These are phyloP conservation scores for Catharus fuscescens DNA, from an alignment of 2,113 vertebrate genomes.

Conservation along the genomic window DNA sequence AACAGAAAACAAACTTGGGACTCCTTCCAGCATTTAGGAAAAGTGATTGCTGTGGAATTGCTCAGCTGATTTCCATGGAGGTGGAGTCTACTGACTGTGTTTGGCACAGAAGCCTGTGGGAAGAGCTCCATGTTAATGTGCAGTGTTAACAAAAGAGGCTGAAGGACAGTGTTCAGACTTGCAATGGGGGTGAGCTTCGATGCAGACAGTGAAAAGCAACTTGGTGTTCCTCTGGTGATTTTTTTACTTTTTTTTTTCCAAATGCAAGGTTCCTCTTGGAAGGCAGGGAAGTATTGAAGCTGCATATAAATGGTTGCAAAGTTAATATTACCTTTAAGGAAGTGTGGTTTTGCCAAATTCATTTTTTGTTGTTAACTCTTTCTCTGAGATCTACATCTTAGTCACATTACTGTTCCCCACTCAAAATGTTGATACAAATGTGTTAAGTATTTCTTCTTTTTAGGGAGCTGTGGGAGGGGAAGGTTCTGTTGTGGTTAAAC, in stretches of 20 bases:
- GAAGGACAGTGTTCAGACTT: neutral
- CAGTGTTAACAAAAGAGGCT: neutral
- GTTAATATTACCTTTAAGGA: neutral
- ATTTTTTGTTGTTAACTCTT: neutral
- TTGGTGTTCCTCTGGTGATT: neutral
- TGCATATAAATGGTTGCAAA: neutral
- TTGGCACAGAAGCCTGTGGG: neutral
- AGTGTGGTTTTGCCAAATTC: rapidly evolving
- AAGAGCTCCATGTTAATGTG: neutral
- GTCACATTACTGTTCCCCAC: neutral
- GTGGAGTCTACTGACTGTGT: neutral
- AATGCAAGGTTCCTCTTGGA: neutral
- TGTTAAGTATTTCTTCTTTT: neutral
- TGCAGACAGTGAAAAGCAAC: neutral
- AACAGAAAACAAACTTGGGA: neutral
- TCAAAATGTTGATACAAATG: neutral
- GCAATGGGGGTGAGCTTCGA: neutral
- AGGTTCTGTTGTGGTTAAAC: neutral
- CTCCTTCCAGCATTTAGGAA: neutral
- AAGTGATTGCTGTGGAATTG: neutral
- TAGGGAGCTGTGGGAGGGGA: rapidly evolving
- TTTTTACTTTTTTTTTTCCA: neutral
- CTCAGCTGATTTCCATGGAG: neutral
- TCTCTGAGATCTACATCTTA: neutral
- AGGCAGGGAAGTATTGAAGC: neutral